Evolutionary conservation across 2,888 invertebrate species (phyloP).

Genomic region (Phorcus lineatus): DNA sequence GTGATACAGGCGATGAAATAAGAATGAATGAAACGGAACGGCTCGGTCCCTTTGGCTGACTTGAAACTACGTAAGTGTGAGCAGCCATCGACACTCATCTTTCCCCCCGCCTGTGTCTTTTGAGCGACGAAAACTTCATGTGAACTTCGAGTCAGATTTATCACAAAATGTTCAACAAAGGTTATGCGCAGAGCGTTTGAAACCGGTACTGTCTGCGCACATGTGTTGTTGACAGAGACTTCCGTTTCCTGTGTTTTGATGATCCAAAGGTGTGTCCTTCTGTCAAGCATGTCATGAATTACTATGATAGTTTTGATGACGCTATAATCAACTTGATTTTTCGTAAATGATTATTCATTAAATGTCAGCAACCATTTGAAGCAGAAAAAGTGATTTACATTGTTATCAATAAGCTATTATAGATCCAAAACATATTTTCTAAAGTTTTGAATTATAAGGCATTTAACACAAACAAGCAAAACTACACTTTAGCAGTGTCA

Average conservation of each 20-base stretch:
- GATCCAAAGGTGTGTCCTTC: background rate
- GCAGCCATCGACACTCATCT: slow-evolving; percentile 89
- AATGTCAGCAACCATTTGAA: no score
- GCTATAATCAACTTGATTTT: no score
- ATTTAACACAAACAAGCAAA: no score
- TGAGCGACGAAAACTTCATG: slow-evolving; percentile 24
- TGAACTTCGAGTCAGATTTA: slow-evolving; percentile 30
- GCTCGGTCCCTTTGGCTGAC: slow-evolving; percentile 84
- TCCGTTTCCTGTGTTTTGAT: slow-evolving; percentile 43
- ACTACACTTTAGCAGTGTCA: no score
- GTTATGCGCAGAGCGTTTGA: slow-evolving; percentile 53
- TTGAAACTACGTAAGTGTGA: slow-evolving; percentile 88
- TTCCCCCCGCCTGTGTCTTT: slow-evolving; percentile 72
- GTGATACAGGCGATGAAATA: slow-evolving; percentile 88
- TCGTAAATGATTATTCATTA: no score
- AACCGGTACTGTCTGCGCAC: slow-evolving; percentile 43
- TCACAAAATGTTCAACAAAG: slow-evolving; percentile 47
- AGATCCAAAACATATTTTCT: no score
- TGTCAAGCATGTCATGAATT: no score
- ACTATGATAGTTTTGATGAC: no score
- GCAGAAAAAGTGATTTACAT: no score
- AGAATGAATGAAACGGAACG: slow-evolving; percentile 87
- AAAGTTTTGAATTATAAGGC: no score
- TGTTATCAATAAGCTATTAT: no score
- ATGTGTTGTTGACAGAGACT: slow-evolving; percentile 32